Evolutionary conservation across 1,140 invertebrate species (phyloP).

Genomic region (Hylaeus volcanicus): DNA sequence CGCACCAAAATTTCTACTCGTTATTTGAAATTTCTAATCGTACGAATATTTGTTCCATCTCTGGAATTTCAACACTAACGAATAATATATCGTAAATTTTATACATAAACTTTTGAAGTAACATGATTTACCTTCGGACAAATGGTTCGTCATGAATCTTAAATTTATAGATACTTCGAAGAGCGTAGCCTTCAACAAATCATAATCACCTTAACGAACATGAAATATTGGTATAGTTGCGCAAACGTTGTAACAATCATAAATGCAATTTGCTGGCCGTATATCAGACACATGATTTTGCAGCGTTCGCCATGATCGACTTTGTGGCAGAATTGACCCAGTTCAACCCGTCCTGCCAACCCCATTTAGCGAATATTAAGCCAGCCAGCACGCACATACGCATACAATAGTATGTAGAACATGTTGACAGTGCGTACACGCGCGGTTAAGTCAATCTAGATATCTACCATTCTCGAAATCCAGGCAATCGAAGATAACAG

Average conservation of each 20-base stretch:
- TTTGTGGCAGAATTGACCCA: constrained; percentile 45
- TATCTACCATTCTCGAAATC: constrained; percentile 50
- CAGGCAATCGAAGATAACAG: constrained; percentile 41
- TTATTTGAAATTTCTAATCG: no score
- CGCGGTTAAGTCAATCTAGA: constrained; percentile 53
- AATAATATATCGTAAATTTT: no score
- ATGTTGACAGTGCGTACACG: constrained; percentile 50
- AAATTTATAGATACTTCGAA: no score
- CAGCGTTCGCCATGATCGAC: constrained; percentile 32
- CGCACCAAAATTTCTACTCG: no score
- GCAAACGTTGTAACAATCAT: neutral
- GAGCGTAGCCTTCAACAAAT: no score
- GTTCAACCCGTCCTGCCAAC: constrained; percentile 23
- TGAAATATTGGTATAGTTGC: neutral
- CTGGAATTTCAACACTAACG: no score
- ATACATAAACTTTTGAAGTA: no score
- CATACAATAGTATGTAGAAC: constrained; percentile 28
- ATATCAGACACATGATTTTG: constrained; percentile 31
- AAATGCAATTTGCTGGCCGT: neutral
- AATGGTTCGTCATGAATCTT: no score
- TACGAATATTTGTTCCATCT: no score
- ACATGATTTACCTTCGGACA: no score
- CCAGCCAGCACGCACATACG: constrained; percentile 31
- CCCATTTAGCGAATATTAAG: constrained; percentile 49
- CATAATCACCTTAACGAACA: no score